phyloP scores from a whole-genome alignment of 1,140 invertebrate species.

The Diplogasteroides magnus region DNA sequence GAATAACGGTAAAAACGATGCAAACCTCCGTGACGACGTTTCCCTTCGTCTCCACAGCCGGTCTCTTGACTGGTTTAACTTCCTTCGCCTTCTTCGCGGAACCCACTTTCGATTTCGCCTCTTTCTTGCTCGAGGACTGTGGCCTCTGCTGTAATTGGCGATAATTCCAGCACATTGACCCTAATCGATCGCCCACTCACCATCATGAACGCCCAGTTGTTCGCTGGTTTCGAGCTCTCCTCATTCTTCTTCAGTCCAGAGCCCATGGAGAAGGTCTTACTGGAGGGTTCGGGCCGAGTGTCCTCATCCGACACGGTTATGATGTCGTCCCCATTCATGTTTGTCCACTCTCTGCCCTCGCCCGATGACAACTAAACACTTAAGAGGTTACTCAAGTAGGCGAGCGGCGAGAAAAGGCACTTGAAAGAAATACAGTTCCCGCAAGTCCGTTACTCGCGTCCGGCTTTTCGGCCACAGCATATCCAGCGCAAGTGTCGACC shows the following conservation, averaged over 20 bases:
- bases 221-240: no score
- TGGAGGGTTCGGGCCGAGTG: no score
- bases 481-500: no score
- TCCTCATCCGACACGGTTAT: not conserved
- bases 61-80: not conserved
- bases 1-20: not conserved
- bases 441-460: no score
- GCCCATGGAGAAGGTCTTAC: no score
- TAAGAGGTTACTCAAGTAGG: not conserved
- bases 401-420: not conserved
- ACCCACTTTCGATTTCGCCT: not conserved
- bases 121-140: not conserved
- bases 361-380: not conserved
- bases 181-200: no score
- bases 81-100: not conserved
- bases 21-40: not conserved
- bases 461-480: no score
- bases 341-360: not conserved
- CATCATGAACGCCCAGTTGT: no score
- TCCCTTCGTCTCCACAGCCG: not conserved
- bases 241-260: no score
- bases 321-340: not conserved
- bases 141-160: not conserved
- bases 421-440: no score
- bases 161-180: no score